Base-by-base conservation (phyloP, 2,888 invertebrate species). In the Creontiades dilutus region DNA sequence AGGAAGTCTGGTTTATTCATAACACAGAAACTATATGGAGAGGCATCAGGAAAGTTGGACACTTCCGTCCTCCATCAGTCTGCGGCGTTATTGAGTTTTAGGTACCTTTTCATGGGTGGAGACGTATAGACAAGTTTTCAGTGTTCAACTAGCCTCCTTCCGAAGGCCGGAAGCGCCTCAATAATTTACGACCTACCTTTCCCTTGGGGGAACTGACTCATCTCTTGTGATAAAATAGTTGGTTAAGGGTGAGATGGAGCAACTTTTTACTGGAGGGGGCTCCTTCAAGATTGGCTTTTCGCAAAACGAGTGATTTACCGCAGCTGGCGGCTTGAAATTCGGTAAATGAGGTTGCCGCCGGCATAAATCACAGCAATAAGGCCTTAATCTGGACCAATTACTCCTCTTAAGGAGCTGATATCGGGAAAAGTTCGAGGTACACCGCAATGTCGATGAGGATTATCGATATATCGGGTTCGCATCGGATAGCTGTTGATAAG, bases 271-370 rank as follows among this genome's bases (percentile, higher is more conserved):
- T 52, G 52, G 52, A 68, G 13, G n/a, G n/a, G n/a, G 23, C 27
- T 23, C 68, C 23, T 68, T 68, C 68, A 68, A 68, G 68, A 68
- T 68, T 68, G 68, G 68, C 68, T 19, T 27, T 68, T 27, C 9
- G 13, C 68, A 68, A n/a, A 27, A 23, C 68, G 23, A 68, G 68
- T 68, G 68, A 68, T 68, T 68, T 68, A 68, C 68, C 27, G 68
- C 68, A 68, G 68, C 68, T 68, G 68, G 23, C 68, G 68, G 68
- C 19, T 68, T 68, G 68, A 68, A 68, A 68, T 68, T 68, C 68
- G 68, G 68, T 27, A 68, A 68, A 68, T 68, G 68, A 68, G 68
- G 68, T 68, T 68, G 23, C 23, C 23, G 68, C 68, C 23, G 23
- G 68, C 19, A 68, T 68, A 68, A 68, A 68, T 68, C 68, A 68